Evolutionary conservation across 2,113 vertebrate genomes (phyloP).

Genomic region (Cottus gobio): DNA sequence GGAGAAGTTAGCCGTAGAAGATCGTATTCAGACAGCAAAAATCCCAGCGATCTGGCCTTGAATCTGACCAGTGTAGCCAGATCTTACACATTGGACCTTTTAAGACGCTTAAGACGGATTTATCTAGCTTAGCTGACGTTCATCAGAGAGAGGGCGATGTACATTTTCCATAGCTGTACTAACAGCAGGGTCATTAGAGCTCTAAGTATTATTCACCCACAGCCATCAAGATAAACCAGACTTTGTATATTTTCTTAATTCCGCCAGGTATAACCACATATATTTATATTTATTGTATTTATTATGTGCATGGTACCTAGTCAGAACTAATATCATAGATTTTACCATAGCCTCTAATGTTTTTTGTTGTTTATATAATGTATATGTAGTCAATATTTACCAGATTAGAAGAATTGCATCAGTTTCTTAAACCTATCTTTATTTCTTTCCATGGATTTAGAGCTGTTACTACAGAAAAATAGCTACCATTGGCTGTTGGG

Average conservation of each 20-base stretch:
- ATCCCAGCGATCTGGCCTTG: not conserved
- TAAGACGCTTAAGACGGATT: too few species aligned
- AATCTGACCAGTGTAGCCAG: not conserved
- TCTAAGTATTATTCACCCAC: not conserved
- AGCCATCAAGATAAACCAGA: not conserved
- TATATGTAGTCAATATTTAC: not conserved
- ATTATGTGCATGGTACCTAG: not conserved
- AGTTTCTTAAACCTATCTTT: not conserved
- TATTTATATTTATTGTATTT: not conserved
- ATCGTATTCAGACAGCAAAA: not conserved
- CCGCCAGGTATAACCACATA: not conserved
- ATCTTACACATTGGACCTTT: not conserved
- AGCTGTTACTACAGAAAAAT: not conserved
- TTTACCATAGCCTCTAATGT: not conserved
- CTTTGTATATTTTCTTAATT: too few species aligned
- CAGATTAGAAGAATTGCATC: not conserved
- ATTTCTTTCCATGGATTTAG: not conserved
- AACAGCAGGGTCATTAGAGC: not conserved
- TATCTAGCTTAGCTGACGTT: too few species aligned
- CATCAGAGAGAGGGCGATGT: constrained; percentile 4
- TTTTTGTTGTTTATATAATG: not conserved
- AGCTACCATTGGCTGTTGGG: not conserved
- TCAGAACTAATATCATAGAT: not conserved
- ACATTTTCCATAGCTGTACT: not conserved
- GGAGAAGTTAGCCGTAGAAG: not conserved